Conservation (phyloP, 1,140 invertebrate genomes). For the Heliconius hewitsoni region DNA sequence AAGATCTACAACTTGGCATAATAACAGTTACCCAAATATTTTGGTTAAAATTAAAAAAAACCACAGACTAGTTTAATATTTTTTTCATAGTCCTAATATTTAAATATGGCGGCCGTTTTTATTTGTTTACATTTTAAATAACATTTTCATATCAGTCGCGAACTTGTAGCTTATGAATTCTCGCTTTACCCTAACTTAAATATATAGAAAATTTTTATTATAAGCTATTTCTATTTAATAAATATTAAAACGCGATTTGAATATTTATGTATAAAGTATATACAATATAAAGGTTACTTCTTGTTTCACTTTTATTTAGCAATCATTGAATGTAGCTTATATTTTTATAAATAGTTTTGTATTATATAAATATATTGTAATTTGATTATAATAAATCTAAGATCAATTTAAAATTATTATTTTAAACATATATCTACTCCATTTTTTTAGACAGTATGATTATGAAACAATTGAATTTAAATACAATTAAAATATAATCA, state of each 20-base stretch:
- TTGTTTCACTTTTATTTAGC: neutral
- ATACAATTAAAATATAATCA: too few relatives aligned
- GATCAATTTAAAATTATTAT: too few relatives aligned
- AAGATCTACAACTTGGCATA: neutral
- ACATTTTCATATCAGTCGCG: conserved; percentile 3
- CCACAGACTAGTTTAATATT: neutral
- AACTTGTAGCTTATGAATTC: conserved; percentile 12
- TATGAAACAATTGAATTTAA: too few relatives aligned
- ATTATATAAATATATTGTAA: neutral
- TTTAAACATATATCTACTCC: too few relatives aligned
- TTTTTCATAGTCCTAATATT: neutral
- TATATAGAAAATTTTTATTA: conserved; percentile 1
- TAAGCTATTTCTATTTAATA: conserved; percentile 11
- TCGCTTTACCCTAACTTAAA: conserved; percentile 10
- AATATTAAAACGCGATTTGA: neutral
- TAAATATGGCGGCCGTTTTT: neutral
- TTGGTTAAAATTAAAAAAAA: neutral
- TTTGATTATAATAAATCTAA: neutral
- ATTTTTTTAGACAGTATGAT: too few relatives aligned
- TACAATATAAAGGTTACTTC: neutral
- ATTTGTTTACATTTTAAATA: neutral
- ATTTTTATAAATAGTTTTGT: neutral
- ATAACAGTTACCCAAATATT: neutral
- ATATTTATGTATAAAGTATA: neutral
- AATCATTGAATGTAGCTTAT: neutral